Evolutionary conservation across 2,888 invertebrate genomes (phyloP).

Genomic region (Yponomeuta malinellus): DNA sequence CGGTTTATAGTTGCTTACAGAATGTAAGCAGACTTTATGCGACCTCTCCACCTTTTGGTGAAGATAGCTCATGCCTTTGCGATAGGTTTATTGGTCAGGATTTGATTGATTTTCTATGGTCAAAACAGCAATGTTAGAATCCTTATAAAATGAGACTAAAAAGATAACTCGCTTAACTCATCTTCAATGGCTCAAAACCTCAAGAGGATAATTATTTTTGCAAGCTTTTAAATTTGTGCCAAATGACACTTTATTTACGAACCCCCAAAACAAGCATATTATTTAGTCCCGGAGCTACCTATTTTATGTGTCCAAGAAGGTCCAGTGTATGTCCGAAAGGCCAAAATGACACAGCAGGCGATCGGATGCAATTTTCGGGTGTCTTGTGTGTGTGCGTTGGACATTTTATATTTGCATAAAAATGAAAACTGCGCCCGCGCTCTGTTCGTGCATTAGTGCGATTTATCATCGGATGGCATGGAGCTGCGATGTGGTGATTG

Average conservation of each 20-base stretch:
- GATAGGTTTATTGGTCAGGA: too few species aligned
- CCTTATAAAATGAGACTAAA: too few species aligned
- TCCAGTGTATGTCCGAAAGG: neutral
- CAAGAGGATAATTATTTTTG: too few species aligned
- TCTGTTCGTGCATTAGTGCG: constrained; percentile 12
- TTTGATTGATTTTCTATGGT: too few species aligned
- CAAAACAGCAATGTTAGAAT: too few species aligned
- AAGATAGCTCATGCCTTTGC: neutral
- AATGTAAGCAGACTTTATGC: constrained; percentile 28
- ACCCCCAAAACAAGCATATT: neutral
- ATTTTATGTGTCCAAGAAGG: neutral
- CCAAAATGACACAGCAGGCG: constrained; percentile 2
- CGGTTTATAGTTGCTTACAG: constrained; percentile 30
- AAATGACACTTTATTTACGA: too few species aligned
- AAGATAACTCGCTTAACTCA: too few species aligned
- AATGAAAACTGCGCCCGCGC: constrained; percentile 23
- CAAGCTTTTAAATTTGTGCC: too few species aligned
- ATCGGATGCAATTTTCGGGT: neutral
- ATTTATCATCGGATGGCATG: constrained; percentile 12
- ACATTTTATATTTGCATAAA: constrained; percentile 37
- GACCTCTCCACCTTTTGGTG: constrained; percentile 39
- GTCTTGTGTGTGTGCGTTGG: neutral
- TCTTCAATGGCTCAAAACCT: too few species aligned
- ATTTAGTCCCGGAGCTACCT: neutral
- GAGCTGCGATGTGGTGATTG: constrained; percentile 2